Evolutionary conservation across 2,113 vertebrate genomes (phyloP).

Genomic region (Scophthalmus maximus): DNA sequence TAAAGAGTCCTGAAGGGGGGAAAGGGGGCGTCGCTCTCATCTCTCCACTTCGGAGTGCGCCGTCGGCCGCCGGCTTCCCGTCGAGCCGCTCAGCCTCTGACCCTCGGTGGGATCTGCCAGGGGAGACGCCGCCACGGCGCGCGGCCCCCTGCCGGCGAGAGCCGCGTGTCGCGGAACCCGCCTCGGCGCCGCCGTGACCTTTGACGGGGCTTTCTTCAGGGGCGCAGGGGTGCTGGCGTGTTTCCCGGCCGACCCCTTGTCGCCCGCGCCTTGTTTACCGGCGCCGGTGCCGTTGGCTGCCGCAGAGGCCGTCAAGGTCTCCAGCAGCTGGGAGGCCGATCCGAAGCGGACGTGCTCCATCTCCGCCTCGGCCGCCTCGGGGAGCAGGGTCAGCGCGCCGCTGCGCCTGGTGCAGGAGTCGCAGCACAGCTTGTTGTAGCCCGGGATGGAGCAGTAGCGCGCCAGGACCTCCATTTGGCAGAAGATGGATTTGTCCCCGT

Average conservation of each 20-base stretch:
- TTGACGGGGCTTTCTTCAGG: slow-evolving; percentile 58
- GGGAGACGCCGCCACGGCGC: background rate
- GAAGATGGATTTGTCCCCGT: slow-evolving; percentile 97
- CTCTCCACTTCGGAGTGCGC: slow-evolving; percentile 81
- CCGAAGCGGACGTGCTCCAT: slow-evolving; percentile 78
- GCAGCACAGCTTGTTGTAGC: slow-evolving; percentile 94
- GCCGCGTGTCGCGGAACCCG: slow-evolving; percentile 41
- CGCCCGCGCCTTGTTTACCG: slow-evolving; percentile 44
- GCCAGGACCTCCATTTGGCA: slow-evolving; percentile 98
- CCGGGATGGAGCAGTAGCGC: slow-evolving; percentile 96
- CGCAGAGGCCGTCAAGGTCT: slow-evolving; percentile 60
- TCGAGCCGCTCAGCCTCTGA: slow-evolving; percentile 67
- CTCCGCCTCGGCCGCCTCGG: slow-evolving; percentile 78
- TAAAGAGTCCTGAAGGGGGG: slow-evolving; percentile 51
- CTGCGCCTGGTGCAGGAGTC: slow-evolving; percentile 89
- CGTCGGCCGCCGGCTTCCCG: slow-evolving; percentile 69
- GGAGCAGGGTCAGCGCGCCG: slow-evolving; percentile 78
- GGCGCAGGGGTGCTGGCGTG: slow-evolving; percentile 25
- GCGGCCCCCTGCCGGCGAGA: slow-evolving; percentile 33
- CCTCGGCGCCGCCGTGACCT: slow-evolving; percentile 63
- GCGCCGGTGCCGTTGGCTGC: slow-evolving; percentile 59
- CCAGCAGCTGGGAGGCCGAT: slow-evolving; percentile 71
- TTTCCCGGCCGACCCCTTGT: slow-evolving; percentile 35
- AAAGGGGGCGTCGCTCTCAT: slow-evolving; percentile 76
- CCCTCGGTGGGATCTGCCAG: background rate